Evolutionary conservation across 2,797 vertebrate species (phyloP).

Genomic region (Australoheros facetus): DNA sequence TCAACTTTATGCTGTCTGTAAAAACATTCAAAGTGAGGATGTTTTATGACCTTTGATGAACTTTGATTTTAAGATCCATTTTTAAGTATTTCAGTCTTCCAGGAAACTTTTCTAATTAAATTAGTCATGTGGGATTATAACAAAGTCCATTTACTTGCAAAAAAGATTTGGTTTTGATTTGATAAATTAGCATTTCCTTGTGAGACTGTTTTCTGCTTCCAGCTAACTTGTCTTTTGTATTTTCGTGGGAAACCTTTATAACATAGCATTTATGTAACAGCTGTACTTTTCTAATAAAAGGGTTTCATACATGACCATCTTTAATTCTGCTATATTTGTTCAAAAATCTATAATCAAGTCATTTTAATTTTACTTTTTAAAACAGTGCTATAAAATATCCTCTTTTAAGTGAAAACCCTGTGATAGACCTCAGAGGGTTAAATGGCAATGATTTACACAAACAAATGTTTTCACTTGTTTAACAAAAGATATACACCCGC

Average conservation of each 20-base stretch:
- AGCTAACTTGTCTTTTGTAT: neutral
- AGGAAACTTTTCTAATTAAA: neutral
- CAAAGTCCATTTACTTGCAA: too few species aligned
- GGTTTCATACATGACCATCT: neutral
- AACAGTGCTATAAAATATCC: neutral
- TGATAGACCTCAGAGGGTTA: neutral
- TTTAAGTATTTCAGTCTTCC: neutral
- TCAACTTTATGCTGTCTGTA: neutral
- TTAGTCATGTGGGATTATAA: neutral
- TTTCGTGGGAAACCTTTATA: neutral
- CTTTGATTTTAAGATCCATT: neutral
- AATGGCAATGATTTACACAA: neutral
- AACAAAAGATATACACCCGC: too few species aligned
- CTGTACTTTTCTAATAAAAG: neutral
- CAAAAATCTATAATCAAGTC: neutral
- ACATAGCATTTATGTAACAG: neutral
- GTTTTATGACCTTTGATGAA: neutral
- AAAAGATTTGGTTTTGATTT: neutral
- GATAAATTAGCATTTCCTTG: neutral
- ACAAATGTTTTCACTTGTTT: too few species aligned
- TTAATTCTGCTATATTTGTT: neutral
- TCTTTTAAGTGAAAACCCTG: too few species aligned
- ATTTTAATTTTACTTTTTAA: neutral
- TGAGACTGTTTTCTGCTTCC: neutral
- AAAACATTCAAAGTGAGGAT: neutral